Base-by-base conservation (phyloP, 2,888 invertebrate species). In the Chaetogeoica ovagalla region DNA sequence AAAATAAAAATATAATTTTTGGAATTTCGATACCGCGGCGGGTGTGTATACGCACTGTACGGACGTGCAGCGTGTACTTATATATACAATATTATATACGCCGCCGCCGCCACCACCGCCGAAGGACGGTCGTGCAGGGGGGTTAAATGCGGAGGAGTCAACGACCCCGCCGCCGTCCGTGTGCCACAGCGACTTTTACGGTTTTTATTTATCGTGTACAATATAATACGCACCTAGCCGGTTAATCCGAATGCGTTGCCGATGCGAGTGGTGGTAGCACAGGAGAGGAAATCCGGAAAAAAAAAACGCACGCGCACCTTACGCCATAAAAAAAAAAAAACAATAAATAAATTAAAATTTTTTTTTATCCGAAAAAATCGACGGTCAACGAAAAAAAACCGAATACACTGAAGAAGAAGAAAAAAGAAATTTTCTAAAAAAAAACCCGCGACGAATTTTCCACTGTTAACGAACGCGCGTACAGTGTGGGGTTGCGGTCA, bases 401-500 rank as follows among this genome's bases (percentile, higher is more conserved):
- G 23, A 21, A 23, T 21, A 73, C 52, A 63, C 23, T 11, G 39
- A 37, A 15, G 17, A n/a, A 19, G 21, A 8, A 57, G 37, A 39
- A n/a, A 17, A 57, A 69, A 23, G 60, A 52, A 21, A 21, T 59
- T 59, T 59, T 59, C 21, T 21, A 9, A 52, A 59, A 43, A 52
- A 55, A 17, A 43, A 43, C 2, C 30, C 30, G 30, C 30, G 11
- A 7, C 19, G 48, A 52, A 52, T 75, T 66, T 65, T 63, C 39
- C 71, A 63, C 79, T 57, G 60, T 63, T 9, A 6, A 69, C 76
- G 55, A 63, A 63, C 79, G 71, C 79, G 63, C 70, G n/a, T 71
- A 55, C 70, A 70, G 79, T 71, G 63, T 79, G 71, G 79, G 79
- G 79, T 71, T 71, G 79, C 70, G 79, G 71, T 79, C 79, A 79